Percentiles rank a stretch among this genome's conserved stretches.
phyloP scores from a whole-genome alignment of 2,888 invertebrate genomes.

The Mimachlamys varia region DNA sequence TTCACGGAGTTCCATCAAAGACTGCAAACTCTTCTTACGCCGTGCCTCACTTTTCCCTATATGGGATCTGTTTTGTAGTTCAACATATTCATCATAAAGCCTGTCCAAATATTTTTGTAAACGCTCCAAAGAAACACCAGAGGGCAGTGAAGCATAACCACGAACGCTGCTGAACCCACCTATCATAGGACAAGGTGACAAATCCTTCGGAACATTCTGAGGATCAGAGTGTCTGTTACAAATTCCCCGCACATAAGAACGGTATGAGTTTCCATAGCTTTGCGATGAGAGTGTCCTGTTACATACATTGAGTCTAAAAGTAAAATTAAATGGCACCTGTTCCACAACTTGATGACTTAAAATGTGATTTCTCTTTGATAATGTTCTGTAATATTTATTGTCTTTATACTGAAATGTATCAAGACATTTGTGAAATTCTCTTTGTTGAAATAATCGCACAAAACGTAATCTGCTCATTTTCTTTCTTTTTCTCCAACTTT shows the following conservation, averaged over 20 bases:
- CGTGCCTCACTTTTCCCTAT: not conserved
- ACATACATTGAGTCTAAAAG: not conserved
- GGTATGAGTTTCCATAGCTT: not conserved
- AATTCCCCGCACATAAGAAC: no score
- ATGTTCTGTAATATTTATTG: not conserved
- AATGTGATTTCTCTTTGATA: not conserved
- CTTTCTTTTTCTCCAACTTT: not conserved
- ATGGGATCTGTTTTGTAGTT: conserved; percentile 29
- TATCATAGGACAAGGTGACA: not conserved
- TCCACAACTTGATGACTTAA: not conserved
- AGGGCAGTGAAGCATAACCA: not conserved
- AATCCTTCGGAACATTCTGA: not conserved
- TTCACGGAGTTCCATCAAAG: not conserved
- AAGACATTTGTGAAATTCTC: not conserved
- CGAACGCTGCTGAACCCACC: not conserved
- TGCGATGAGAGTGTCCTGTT: not conserved
- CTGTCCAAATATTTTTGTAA: not conserved
- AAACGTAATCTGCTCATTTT: not conserved
- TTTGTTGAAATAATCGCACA: not conserved
- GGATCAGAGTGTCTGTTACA: not conserved
- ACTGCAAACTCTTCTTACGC: not conserved
- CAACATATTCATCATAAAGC: not conserved
- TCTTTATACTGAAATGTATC: not conserved
- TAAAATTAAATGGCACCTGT: not conserved
- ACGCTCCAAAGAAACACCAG: not conserved